Percentiles rank a stretch among this genome's conserved stretches.
Conservation (phyloP, 64 coral and sea anemone genomes). For the Montipora foliosa region DNA sequence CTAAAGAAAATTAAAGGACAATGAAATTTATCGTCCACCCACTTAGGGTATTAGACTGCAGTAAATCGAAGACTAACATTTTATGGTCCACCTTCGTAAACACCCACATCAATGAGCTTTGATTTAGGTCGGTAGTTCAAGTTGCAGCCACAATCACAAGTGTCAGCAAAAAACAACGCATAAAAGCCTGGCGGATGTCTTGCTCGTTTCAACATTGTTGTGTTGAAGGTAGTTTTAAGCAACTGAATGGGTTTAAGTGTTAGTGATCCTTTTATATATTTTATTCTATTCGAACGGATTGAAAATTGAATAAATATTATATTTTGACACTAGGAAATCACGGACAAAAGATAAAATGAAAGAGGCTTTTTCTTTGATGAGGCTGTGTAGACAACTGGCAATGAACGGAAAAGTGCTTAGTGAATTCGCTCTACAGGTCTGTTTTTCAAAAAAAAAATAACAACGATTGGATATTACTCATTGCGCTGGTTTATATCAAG, state of each 20-base stretch:
- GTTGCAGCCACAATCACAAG: background rate
- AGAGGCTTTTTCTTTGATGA: slow-evolving; percentile 3
- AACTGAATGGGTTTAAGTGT: background rate
- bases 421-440: no score
- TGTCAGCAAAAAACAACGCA: background rate
- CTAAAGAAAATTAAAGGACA: no score
- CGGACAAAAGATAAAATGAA: slow-evolving; percentile 14
- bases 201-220: background rate
- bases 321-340: slow-evolving; percentile 6
- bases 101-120: background rate
- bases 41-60: no score
- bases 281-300: background rate
- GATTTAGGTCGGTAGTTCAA: background rate
- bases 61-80: background rate
- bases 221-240: background rate
- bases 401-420: background rate
- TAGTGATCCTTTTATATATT: slow-evolving; percentile 11
- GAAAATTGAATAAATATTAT: slow-evolving; percentile 13
- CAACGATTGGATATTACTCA: no score
- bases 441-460: no score
- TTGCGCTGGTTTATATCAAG: no score
- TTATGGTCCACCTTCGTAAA: background rate
- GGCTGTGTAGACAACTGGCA: background rate
- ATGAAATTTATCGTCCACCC: no score
- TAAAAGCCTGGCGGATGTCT: background rate